Evolutionary conservation across 2,888 invertebrate genomes (phyloP), one percentile per base, ranked within the genome.

Genomic region (Pachydiplax longipennis): DNA sequence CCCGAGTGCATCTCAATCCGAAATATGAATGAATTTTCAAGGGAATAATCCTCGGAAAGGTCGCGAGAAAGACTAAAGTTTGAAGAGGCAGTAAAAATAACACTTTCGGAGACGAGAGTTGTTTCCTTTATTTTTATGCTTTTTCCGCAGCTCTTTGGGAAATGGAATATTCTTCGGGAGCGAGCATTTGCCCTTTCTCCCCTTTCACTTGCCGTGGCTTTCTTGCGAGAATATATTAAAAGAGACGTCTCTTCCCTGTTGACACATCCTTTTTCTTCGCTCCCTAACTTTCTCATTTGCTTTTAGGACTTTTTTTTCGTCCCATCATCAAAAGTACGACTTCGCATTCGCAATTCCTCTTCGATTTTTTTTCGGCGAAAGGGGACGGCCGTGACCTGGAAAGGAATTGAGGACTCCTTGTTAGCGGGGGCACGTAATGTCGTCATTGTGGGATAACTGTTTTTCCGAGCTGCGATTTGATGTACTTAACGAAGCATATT

Each of bases 381-480:
- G 61, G 37, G 87, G 37, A 13, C 61, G 87, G 61, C 87, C 87
- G 37, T 87, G 87, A 87, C 87, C 87, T 65, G 87, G 61, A 87
- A 87, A 61, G 2, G 87, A 65, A 73, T 61, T 61, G 87, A 48
- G 87, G 87, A 12, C 87, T 37, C 87, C 44, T 58, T 48, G 37
- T 31, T 73, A 13, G 25, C 73, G 25, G 65, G 1, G n/a, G 25
- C 25, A 58, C 12, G 61, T 35, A 13, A 40, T 61, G 87, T 87
- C 87, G 37, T 37, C 37, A 82, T 22, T 10, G 81, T 6, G 81
- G 81, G 81, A 15, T 81, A 35, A 22, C 81, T 22, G 35, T 81
- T n/a, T 44, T n/a, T 44, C 12, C 35, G 35, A 0, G 10, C 37
- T 40, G 40, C 40, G 5, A 25, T 31, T 73, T 15, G 73, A 53